Percentiles rank a stretch among this genome's conserved stretches.
These are phyloP conservation scores for Papilio helenus DNA, from an alignment of 1,140 invertebrate species.

Conservation along the genomic window DNA sequence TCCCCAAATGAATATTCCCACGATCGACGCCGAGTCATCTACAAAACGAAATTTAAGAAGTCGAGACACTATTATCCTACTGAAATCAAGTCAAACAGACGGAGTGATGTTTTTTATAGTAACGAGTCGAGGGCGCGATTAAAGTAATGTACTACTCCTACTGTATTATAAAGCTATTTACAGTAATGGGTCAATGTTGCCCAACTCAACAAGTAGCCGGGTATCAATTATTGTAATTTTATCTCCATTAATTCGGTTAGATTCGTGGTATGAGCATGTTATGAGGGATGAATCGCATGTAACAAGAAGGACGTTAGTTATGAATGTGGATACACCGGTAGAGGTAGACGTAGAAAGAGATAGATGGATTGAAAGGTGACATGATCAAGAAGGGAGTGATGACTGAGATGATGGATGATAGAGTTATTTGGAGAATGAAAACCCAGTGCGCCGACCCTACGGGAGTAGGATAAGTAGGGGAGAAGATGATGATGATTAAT, in stretches of 20 bases:
- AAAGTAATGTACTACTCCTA: conserved; percentile 64
- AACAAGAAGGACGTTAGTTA: too few relatives aligned
- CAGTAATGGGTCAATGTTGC: conserved; percentile 49
- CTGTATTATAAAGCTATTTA: conserved; percentile 75
- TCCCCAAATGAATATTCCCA: conserved; percentile 72
- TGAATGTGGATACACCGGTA: too few relatives aligned
- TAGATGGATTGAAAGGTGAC: too few relatives aligned
- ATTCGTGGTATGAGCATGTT: too few relatives aligned
- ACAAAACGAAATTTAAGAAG: conserved; percentile 73
- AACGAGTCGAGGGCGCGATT: conserved; percentile 66
- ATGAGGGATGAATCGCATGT: too few relatives aligned
- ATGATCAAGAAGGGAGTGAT: too few relatives aligned
- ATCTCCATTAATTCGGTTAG: background rate
- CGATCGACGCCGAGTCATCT: conserved; percentile 66
- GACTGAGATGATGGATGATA: too few relatives aligned
- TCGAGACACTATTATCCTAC: conserved; percentile 70
- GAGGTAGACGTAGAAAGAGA: too few relatives aligned
- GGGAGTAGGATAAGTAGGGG: too few relatives aligned
- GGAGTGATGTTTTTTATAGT: conserved; percentile 50
- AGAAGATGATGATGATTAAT: too few relatives aligned
- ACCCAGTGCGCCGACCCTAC: too few relatives aligned
- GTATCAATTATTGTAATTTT: background rate
- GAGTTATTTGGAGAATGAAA: too few relatives aligned
- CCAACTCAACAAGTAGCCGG: conserved; percentile 4
- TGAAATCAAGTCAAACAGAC: conserved; percentile 73